A percentile compares a stretch with the other conserved stretches of the same genome.
Conservation (phyloP, 2,113 vertebrate species). For the Pipa parva region DNA sequence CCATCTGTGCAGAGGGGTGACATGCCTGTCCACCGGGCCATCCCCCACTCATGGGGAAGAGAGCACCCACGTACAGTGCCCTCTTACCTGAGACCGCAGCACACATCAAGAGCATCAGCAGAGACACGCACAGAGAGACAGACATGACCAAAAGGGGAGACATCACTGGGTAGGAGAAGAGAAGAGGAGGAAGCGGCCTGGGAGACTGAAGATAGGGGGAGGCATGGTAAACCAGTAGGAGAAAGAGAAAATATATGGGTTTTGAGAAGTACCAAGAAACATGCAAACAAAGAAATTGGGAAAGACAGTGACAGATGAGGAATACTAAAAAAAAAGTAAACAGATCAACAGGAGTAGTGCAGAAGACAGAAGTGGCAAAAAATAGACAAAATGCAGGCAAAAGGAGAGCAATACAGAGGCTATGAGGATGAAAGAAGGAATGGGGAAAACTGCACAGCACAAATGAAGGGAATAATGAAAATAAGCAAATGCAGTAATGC, state of each 20-base stretch:
- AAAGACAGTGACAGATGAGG: conserved; percentile 4
- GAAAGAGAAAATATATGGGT: conserved; percentile 5
- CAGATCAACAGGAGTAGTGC: background rate
- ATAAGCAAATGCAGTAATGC: background rate
- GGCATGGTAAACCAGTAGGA: conserved; percentile 33
- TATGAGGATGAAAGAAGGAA: background rate
- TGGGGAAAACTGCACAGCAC: background rate
- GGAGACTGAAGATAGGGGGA: conserved; percentile 43
- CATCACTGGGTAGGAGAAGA: conserved; percentile 45
- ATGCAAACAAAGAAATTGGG: background rate
- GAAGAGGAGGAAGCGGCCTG: conserved; percentile 51
- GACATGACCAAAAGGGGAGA: conserved; percentile 33
- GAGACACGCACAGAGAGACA: conserved; percentile 51
- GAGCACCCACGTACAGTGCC: conserved; percentile 87
- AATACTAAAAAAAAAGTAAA: background rate
- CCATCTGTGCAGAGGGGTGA: conserved; percentile 86
- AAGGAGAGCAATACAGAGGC: background rate
- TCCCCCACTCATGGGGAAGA: conserved; percentile 91
- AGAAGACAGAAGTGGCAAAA: background rate
- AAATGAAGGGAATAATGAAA: background rate
- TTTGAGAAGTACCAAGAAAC: background rate
- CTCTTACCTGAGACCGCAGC: conserved; percentile 74
- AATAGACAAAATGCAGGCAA: background rate
- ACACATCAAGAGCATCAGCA: conserved; percentile 49
- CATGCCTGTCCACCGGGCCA: conserved; percentile 91